Base-by-base conservation (phyloP, 1,140 invertebrate genomes). In the Drosophila trapezifrons region DNA sequence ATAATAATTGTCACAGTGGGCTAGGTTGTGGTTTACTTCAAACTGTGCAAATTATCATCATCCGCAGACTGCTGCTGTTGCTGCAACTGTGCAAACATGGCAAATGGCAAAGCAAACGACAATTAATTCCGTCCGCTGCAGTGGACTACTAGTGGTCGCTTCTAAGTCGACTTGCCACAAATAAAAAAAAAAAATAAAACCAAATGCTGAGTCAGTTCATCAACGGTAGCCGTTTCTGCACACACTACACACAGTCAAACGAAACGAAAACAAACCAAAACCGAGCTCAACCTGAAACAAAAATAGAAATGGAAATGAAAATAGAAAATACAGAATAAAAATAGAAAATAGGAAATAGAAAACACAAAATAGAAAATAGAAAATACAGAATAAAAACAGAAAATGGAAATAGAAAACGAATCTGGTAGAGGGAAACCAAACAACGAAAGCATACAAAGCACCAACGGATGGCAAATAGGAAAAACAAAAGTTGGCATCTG, bases 111-210 rank as follows among this genome's bases (percentile, higher is more conserved):
- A 70, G 65, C 75, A 77, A 77, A 77, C 74, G 64, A 70, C 74
- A 85, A 85, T 86, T 86, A 86, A 86, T 86, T 80, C 66, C 57
- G 60, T 81, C 51, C 78, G 64, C 83, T 66, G 51, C 70, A 63
- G 71, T 76, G 65, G 60, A 18, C 58, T 29, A 29, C 27, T 29
- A 52, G 42, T 47, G 52, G 46, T 43, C 51, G 56, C 40, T 49
- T 25, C 46, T 22, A 47, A 51, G 60, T 67, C 38, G 42, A 59
- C 60, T 66, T 75, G 45, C 43, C 46, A 64, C 75, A 70, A 77
- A 78, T 63, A 52, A 51, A 57, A 76, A 66, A 29, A n/a, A n/a
- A 27, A 49, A 54, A 60, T 43, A 18, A 42, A 74, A 43, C 46
- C 32, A 79, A 80, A 79, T 43, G 63, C 51, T 57, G 77, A 80